Evolutionary conservation across 2,797 vertebrate species (phyloP), one percentile per base, ranked within the genome.

Genomic region (Rhincodon typus): DNA sequence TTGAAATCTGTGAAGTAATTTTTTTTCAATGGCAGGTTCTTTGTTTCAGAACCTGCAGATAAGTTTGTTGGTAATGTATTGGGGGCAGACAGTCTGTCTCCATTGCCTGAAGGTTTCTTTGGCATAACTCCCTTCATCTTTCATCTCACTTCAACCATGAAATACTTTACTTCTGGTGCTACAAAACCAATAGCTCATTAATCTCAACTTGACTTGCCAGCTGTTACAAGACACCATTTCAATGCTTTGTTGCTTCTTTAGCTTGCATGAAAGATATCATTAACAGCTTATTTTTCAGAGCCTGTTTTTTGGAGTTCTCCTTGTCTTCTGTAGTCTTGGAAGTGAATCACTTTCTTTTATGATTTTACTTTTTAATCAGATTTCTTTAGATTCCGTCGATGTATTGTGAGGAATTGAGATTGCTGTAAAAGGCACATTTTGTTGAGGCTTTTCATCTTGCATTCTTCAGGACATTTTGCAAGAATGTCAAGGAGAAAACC

Each of bases 191-290:
- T 93, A 69, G n/a, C 67, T 69, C 46, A 25, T 27, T 93, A 67
- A 53, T 91, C 69, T 69, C 69, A 93, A 69, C 66, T 93, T 50
- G 25, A 93, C 66, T 93, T 93, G 69, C 87, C 87, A 90, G 57
- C 87, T 90, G 87, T 93, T 38, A 1, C 90, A 67, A 93, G 62
- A 42, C 19, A 93, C 34, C n/a, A 93, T 62, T 91, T 90, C 3
- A 4, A n/a, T 90, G 53, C 53, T 23, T 90, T 88, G 30, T n/a
- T 57, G 57, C 8, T 38, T 17, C 57, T 15, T 57, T 30, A 57
- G 86, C 50, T 67, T n/a, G 21, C 21, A 42, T 69, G 62, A 69
- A 91, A 25, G n/a, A 27, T 38, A 23, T 38, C 25, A 62, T 3
- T 67, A 91, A 42, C 50, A 90, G 38, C 3, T 69, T 25, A 69